phyloP scores from a whole-genome alignment of 2,888 invertebrate species.

The Xanthia togata region DNA sequence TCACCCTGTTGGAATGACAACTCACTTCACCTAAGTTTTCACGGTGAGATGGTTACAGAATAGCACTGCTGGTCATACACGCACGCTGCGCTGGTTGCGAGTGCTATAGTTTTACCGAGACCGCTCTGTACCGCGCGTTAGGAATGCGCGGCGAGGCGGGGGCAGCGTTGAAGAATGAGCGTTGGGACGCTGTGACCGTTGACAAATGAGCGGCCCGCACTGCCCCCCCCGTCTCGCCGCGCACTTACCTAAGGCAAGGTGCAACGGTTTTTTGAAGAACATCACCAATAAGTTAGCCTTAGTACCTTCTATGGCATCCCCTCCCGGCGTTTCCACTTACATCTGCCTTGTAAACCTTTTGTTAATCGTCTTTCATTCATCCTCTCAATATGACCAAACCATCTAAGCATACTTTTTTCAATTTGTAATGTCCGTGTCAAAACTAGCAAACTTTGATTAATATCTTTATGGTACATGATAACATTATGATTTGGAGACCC shows the following conservation, averaged over 20 bases:
- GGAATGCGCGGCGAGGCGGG: no score
- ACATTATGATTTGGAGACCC: constrained; percentile 35
- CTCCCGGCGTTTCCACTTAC: not conserved
- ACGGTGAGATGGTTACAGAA: no score
- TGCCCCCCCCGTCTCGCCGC: no score
- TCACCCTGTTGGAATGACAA: no score
- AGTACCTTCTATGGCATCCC: not conserved
- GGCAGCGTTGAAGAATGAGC: no score
- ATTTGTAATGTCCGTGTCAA: constrained; percentile 20
- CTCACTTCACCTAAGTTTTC: no score
- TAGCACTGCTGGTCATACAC: no score
- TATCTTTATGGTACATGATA: not conserved
- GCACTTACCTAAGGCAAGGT: no score
- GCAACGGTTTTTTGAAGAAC: not conserved
- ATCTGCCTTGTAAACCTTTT: not conserved
- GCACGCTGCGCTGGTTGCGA: not conserved
- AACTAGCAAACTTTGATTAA: not conserved
- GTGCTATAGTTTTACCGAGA: no score
- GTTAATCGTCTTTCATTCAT: not conserved
- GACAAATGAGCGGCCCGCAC: no score
- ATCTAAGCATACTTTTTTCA: not conserved
- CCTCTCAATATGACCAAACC: not conserved
- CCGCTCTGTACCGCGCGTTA: no score
- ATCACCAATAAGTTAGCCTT: not conserved
- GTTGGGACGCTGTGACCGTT: no score